These are phyloP conservation scores for Agriopis marginaria DNA, from an alignment of 2,888 invertebrate species.

Conservation along the genomic window DNA sequence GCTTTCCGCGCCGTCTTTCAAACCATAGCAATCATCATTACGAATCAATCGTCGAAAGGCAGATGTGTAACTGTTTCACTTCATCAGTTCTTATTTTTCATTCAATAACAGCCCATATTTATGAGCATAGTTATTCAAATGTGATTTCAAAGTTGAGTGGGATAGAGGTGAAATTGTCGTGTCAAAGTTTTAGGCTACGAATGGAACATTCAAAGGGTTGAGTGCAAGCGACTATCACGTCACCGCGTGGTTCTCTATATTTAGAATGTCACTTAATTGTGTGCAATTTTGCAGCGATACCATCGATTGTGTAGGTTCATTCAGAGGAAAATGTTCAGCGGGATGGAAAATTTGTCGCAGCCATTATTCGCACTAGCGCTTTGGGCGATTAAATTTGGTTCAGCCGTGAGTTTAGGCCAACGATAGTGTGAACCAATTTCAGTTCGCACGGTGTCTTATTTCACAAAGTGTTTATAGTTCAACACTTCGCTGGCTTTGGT, in stretches of 20 bases:
- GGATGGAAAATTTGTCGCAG: slow-evolving; percentile 83
- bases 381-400: slow-evolving; percentile 80
- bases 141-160: slow-evolving; percentile 31
- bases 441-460: slow-evolving; percentile 45
- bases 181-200: slow-evolving; percentile 43
- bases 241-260: slow-evolving; percentile 76
- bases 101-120: slow-evolving; percentile 41
- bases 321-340: slow-evolving; percentile 83
- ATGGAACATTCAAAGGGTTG: slow-evolving; percentile 67
- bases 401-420: slow-evolving; percentile 62
- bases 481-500: slow-evolving; percentile 17
- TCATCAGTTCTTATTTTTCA: slow-evolving; percentile 71
- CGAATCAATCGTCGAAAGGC: slow-evolving; percentile 50
- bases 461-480: slow-evolving; percentile 29
- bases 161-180: slow-evolving; percentile 48
- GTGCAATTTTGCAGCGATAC: slow-evolving; percentile 82
- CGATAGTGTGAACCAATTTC: slow-evolving; percentile 55
- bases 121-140: slow-evolving; percentile 33
- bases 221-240: slow-evolving; percentile 68
- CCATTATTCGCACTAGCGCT: slow-evolving; percentile 81
- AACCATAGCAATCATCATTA: slow-evolving; percentile 67
- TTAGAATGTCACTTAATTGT: slow-evolving; percentile 84
- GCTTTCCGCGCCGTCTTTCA: slow-evolving; percentile 69
- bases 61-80: slow-evolving; percentile 78
- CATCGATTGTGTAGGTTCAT: slow-evolving; percentile 81